Conservation (phyloP, 2,888 invertebrate genomes). For the Doris montereyensis region DNA sequence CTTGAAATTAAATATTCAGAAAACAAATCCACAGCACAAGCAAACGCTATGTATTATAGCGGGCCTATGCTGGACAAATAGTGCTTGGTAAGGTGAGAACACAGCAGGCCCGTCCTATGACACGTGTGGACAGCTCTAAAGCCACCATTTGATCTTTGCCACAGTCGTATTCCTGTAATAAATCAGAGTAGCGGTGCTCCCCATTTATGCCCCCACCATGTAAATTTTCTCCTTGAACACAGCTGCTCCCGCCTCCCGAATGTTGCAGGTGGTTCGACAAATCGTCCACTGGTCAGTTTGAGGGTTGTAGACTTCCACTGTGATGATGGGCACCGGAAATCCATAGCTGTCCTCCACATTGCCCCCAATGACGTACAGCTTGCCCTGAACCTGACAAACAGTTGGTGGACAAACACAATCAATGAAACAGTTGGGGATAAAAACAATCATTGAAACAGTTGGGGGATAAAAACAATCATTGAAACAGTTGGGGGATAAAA, state of each 20-base stretch:
- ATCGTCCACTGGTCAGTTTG: conserved; percentile 65
- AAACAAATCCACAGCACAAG: no score
- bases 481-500: no score
- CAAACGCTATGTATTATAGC: neutral
- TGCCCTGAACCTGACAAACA: conserved; percentile 43
- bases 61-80: conserved; percentile 47
- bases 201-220: conserved; percentile 71
- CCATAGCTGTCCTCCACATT: conserved; percentile 70
- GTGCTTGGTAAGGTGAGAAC: conserved; percentile 67
- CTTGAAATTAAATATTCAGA: no score
- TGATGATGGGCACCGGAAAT: conserved; percentile 67
- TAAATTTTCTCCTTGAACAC: conserved; percentile 63
- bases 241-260: conserved; percentile 69
- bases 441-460: neutral
- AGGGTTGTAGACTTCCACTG: conserved; percentile 64
- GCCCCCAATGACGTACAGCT: conserved; percentile 68
- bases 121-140: conserved; percentile 66
- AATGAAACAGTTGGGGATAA: neutral
- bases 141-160: conserved; percentile 59
- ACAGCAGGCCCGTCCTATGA: conserved; percentile 69
- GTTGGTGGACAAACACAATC: neutral
- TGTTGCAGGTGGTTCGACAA: conserved; percentile 63
- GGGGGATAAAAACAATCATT: no score
- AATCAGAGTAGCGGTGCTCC: conserved; percentile 68
- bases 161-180: conserved; percentile 64